These are phyloP conservation scores for Augiades crinisus DNA, from an alignment of 2,888 invertebrate species.

Conservation along the genomic window DNA sequence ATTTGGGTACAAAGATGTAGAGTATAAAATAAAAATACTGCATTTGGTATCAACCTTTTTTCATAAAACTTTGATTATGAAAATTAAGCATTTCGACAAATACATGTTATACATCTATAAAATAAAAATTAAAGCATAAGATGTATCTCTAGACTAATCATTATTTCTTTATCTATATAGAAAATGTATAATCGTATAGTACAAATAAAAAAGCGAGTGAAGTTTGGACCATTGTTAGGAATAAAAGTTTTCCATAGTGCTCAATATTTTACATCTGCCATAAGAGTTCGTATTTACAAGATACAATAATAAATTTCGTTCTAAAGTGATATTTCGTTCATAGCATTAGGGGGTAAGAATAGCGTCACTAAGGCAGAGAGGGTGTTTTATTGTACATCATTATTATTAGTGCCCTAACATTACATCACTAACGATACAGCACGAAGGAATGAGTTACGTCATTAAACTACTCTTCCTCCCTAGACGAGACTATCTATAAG, in stretches of 20 bases:
- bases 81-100: slow-evolving; percentile 78
- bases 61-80: slow-evolving; percentile 76
- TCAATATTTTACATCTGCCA: slow-evolving; percentile 67
- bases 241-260: slow-evolving; percentile 77
- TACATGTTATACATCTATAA: slow-evolving; percentile 73
- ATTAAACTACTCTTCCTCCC: slow-evolving; percentile 40
- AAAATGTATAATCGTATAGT: slow-evolving; percentile 77
- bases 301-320: slow-evolving; percentile 56
- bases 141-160: slow-evolving; percentile 67
- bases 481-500: slow-evolving; percentile 40
- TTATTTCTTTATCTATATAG: slow-evolving; percentile 70
- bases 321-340: slow-evolving; percentile 62
- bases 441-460: slow-evolving; percentile 44
- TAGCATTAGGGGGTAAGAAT: slow-evolving; percentile 69
- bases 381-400: slow-evolving; percentile 76
- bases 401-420: slow-evolving; percentile 62
- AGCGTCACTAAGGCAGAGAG: slow-evolving; percentile 79
- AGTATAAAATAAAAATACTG: slow-evolving; percentile 81
- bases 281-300: slow-evolving; percentile 74
- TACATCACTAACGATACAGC: slow-evolving; percentile 53
- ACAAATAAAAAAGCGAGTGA: slow-evolving; percentile 79
- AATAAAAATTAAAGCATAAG: slow-evolving; percentile 76
- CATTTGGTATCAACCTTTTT: slow-evolving; percentile 77
- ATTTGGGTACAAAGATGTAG: slow-evolving; percentile 79
- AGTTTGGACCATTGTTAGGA: slow-evolving; percentile 81